Evolutionary conservation across 2,113 vertebrate species (phyloP), one percentile per base, ranked within the genome.

Genomic region (Naja naja): DNA sequence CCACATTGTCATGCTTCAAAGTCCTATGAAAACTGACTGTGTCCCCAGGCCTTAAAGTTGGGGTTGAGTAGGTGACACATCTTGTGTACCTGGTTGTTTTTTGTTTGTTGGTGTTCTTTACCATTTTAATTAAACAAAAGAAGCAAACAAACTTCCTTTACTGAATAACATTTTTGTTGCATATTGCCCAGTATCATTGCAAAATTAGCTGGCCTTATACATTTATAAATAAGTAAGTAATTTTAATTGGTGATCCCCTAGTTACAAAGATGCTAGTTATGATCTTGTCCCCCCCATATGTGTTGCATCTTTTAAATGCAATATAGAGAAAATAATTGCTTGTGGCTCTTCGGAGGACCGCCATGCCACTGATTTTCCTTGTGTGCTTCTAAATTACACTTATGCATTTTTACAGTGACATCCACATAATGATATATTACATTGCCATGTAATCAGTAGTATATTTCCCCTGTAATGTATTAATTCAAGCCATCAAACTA

Each of bases 371-470:
- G 92, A 92, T 94, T 94, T 95, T 91, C 95, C 96, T 91, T 94
- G 94, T n/a, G 4, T 93, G 90, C 88, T 94, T 93, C 91, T 95
- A 95, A 96, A 96, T 97, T 96, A 91, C 92, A 93, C 49, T 95
- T 91, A 91, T 89, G 89, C 91, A 94, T 95, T 87, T 91, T 96
- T 88, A 55, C 2, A 27, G 74, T 94, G 95, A 95, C 95, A 96
- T 92, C 91, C 96, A 96, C 95, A 95, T 95, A 96, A 97, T 96
- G 95, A 97, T 97, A 43, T 92, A 96, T 96, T 96, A 60, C 64
- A 92, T 47, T 94, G 93, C 49, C 91, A 92, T 92, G 93, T 95
- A 94, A 97, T 97, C 96, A 96, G 90, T 49, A 64, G 14, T 45
- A 30, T 96, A 93, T 96, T 96, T 95, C 93, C 95, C 93, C 95